Evolutionary conservation across 1,140 invertebrate species (phyloP).

Genomic region (Homalodisca vitripennis): DNA sequence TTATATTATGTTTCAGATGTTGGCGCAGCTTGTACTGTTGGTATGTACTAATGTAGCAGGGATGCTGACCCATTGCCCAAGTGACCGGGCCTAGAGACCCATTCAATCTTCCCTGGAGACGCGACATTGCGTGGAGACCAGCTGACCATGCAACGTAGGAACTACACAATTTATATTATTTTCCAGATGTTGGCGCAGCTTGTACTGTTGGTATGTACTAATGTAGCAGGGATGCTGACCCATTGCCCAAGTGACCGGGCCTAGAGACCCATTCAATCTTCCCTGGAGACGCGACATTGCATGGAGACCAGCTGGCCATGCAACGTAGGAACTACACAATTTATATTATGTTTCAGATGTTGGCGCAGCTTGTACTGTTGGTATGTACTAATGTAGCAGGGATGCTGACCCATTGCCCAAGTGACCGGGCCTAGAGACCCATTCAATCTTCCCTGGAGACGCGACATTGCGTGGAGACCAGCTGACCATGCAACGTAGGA

Average conservation of each 20-base stretch:
- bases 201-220: conserved; percentile 71
- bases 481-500: conserved; percentile 91
- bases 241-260: too few relatives aligned
- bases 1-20: conserved; percentile 70
- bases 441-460: conserved; percentile 95
- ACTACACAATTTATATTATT: conserved; percentile 91
- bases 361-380: too few relatives aligned
- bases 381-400: too few relatives aligned
- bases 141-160: conserved; percentile 91
- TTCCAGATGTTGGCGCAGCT: conserved; percentile 58
- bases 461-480: conserved; percentile 87
- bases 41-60: too few relatives aligned
- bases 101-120: conserved; percentile 96
- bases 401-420: conserved; percentile 88
- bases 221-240: too few relatives aligned
- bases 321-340: too few relatives aligned
- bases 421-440: conserved; percentile 85
- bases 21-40: too few relatives aligned
- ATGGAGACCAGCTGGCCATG: too few relatives aligned
- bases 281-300: too few relatives aligned
- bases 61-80: conserved; percentile 88
- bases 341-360: too few relatives aligned
- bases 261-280: too few relatives aligned
- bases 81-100: conserved; percentile 85
- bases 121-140: conserved; percentile 87